phyloP scores from a whole-genome alignment of 2,888 invertebrate genomes.

The Leptinotarsa juncta region DNA sequence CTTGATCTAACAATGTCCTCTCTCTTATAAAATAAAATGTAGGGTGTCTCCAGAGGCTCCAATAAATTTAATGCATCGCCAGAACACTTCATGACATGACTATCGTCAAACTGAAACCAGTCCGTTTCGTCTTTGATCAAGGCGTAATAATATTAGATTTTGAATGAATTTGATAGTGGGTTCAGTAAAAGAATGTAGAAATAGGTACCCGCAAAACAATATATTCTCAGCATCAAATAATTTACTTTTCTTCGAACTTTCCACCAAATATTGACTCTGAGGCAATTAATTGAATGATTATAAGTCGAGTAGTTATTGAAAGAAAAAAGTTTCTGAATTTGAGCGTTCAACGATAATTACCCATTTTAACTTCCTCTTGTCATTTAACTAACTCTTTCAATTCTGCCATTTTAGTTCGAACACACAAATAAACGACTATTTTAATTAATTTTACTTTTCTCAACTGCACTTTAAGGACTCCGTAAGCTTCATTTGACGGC shows the following conservation, averaged over 20 bases:
- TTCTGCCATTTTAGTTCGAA: constrained; percentile 48
- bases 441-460: constrained; percentile 46
- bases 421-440: constrained; percentile 46
- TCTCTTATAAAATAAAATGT: too few species aligned
- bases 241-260: constrained; percentile 45
- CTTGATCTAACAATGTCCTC: too few species aligned
- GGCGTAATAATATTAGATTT: too few species aligned
- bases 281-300: constrained; percentile 55
- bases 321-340: constrained; percentile 45
- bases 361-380: constrained; percentile 47
- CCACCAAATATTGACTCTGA: constrained; percentile 50
- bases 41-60: too few species aligned
- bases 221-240: neutral
- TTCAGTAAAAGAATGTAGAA: too few species aligned
- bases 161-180: too few species aligned
- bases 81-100: too few species aligned
- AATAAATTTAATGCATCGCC: too few species aligned
- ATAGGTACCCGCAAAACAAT: too few species aligned
- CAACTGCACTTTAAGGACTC: constrained; percentile 31
- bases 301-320: constrained; percentile 48
- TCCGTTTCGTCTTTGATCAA: too few species aligned
- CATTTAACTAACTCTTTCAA: constrained; percentile 49
- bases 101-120: too few species aligned
- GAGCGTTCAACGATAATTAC: constrained; percentile 42
- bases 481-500: constrained; percentile 42